A percentile compares a stretch with the other conserved stretches of the same genome.
These are phyloP conservation scores for Isotomurus palustris DNA, from an alignment of 2,888 invertebrate species.

Conservation along the genomic window DNA sequence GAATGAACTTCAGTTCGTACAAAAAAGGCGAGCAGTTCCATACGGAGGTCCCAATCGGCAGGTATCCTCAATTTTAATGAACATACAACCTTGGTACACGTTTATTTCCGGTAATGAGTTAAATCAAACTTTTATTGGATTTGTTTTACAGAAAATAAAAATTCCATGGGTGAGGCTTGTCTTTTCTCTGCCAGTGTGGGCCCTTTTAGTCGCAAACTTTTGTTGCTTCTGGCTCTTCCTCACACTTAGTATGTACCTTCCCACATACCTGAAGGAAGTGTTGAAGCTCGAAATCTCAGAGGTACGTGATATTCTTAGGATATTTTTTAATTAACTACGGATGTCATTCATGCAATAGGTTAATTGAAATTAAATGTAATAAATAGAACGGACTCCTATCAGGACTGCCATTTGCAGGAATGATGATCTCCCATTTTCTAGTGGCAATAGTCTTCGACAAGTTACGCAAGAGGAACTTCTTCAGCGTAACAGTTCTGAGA, in stretches of 20 bases:
- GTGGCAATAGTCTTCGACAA: constrained; percentile 47
- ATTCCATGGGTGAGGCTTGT: constrained; percentile 54
- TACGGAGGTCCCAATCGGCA: constrained; percentile 28
- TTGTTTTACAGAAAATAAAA: constrained; percentile 45
- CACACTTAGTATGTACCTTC: constrained; percentile 50
- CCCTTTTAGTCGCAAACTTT: constrained; percentile 54
- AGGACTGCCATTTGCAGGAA: constrained; percentile 48
- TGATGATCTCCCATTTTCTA: constrained; percentile 46
- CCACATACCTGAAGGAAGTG: constrained; percentile 53
- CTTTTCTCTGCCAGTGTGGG: constrained; percentile 52
- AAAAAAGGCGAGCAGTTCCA: constrained; percentile 39
- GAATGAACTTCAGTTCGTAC: constrained; percentile 48
- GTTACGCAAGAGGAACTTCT: constrained; percentile 43
- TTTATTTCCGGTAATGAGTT: no score
- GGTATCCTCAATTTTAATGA: constrained; percentile 3
- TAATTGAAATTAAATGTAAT: not conserved
- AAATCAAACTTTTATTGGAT: constrained; percentile 9
- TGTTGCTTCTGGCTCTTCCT: constrained; percentile 53
- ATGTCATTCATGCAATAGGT: not conserved
- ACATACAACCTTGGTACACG: no score
- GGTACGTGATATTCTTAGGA: no score
- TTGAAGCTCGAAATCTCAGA: constrained; percentile 51
- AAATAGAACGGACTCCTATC: constrained; percentile 49
- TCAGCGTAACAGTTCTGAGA: constrained; percentile 46
- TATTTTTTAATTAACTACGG: no score